Evolutionary conservation across 2,888 invertebrate genomes (phyloP).

Genomic region (Torymus aiolomorphi): DNA sequence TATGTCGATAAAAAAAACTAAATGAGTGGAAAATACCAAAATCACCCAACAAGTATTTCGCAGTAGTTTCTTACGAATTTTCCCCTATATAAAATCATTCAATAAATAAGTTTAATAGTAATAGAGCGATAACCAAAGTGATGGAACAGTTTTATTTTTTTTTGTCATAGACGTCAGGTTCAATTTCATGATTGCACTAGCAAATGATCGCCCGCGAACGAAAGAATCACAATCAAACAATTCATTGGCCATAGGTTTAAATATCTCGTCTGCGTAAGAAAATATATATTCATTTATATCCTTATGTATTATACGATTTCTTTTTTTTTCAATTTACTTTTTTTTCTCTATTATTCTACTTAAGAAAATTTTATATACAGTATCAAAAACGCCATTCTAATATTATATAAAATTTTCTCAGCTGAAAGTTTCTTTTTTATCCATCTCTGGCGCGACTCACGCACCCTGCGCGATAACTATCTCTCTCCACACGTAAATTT

Average conservation of each 20-base stretch:
- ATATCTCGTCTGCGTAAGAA: constrained; percentile 24
- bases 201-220: constrained; percentile 16
- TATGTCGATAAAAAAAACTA: too few species aligned
- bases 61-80: too few species aligned
- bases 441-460: too few species aligned
- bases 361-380: constrained; percentile 48
- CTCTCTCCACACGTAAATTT: neutral
- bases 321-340: neutral
- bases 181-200: constrained; percentile 49
- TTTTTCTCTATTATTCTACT: constrained; percentile 21
- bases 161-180: constrained; percentile 2
- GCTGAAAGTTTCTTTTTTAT: too few species aligned
- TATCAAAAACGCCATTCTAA: constrained; percentile 44
- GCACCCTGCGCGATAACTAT: neutral
- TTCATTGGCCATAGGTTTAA: constrained; percentile 15
- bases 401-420: constrained; percentile 54
- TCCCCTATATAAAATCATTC: too few species aligned
- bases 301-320: neutral
- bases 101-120: constrained; percentile 4
- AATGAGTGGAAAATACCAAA: too few species aligned
- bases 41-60: too few species aligned
- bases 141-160: too few species aligned
- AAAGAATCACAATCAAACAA: neutral
- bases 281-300: constrained; percentile 39
- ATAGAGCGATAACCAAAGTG: neutral